Percentiles rank a stretch among this genome's conserved stretches.
phyloP scores from a whole-genome alignment of 2,888 invertebrate species.

The Pomacea canaliculata region DNA sequence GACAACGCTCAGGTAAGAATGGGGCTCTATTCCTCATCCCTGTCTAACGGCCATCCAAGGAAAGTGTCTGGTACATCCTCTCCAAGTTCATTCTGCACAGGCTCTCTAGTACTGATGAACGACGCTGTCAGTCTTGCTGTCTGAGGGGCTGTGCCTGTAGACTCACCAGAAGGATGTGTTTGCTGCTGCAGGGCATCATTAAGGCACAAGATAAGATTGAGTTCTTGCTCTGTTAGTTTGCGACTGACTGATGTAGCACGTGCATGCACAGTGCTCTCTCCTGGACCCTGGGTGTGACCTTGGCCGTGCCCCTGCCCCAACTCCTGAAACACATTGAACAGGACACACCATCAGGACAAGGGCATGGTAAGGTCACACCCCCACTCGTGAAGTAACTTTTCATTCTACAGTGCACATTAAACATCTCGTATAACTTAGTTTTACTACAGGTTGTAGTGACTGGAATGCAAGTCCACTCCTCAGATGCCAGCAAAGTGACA shows the following conservation, averaged over 20 bases:
- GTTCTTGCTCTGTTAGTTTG: conserved; percentile 37
- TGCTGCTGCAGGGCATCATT: conserved; percentile 41
- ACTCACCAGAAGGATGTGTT: background rate
- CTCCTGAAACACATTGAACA: conserved; percentile 45
- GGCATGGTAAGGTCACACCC: conserved; percentile 2
- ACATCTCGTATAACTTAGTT: no score
- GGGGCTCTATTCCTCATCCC: no score
- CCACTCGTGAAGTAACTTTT: background rate
- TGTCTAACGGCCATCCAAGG: background rate
- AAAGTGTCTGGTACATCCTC: conserved; percentile 3
- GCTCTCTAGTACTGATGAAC: conserved; percentile 4
- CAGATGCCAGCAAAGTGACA: no score
- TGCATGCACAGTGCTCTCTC: conserved; percentile 32
- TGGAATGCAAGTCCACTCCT: no score
- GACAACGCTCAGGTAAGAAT: no score
- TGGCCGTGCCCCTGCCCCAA: conserved; percentile 18
- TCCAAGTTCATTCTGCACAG: conserved; percentile 14
- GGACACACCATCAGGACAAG: conserved; percentile 16
- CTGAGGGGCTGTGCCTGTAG: background rate
- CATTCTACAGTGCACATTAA: no score
- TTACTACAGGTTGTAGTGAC: no score
- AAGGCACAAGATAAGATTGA: conserved; percentile 44
- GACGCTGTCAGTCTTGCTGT: conserved; percentile 4
- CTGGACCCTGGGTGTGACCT: conserved; percentile 26
- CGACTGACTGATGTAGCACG: conserved; percentile 26